Conservation (phyloP, 2,113 vertebrate species). For the Caranx melampygus region DNA sequence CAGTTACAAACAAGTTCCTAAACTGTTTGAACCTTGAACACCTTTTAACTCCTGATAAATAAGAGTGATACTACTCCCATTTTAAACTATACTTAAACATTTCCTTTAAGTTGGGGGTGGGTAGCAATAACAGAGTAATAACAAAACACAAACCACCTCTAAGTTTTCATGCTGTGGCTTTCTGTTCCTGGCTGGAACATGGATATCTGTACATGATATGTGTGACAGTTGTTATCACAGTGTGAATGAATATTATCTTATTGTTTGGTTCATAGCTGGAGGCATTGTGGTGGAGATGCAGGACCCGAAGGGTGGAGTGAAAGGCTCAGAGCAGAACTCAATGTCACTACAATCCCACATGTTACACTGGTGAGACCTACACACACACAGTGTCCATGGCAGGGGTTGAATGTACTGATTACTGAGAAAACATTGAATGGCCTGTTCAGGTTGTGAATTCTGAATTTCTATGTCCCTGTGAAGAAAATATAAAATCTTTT, state of each 20-base stretch:
- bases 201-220: neutral
- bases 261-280: slow-evolving; percentile 84
- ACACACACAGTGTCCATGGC: neutral
- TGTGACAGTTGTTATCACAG: neutral
- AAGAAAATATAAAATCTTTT: neutral
- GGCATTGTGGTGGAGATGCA: slow-evolving; percentile 93
- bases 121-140: too few relatives aligned
- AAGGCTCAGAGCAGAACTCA: slow-evolving; percentile 87
- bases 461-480: neutral
- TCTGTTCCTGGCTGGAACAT: too few relatives aligned
- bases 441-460: neutral
- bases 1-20: too few relatives aligned
- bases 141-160: too few relatives aligned
- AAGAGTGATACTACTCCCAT: too few relatives aligned
- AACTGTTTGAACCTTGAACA: too few relatives aligned
- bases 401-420: neutral
- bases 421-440: neutral
- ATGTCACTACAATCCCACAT: slow-evolving; percentile 87
- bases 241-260: neutral
- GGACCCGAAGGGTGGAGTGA: slow-evolving; percentile 86
- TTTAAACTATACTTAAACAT: too few relatives aligned
- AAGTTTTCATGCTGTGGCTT: too few relatives aligned
- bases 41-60: too few relatives aligned
- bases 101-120: too few relatives aligned
- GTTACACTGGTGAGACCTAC: slow-evolving; percentile 86